Percentiles rank a stretch among this genome's conserved stretches.
phyloP scores from a whole-genome alignment of 2,888 invertebrate species.

The Malthinus flaveolus region DNA sequence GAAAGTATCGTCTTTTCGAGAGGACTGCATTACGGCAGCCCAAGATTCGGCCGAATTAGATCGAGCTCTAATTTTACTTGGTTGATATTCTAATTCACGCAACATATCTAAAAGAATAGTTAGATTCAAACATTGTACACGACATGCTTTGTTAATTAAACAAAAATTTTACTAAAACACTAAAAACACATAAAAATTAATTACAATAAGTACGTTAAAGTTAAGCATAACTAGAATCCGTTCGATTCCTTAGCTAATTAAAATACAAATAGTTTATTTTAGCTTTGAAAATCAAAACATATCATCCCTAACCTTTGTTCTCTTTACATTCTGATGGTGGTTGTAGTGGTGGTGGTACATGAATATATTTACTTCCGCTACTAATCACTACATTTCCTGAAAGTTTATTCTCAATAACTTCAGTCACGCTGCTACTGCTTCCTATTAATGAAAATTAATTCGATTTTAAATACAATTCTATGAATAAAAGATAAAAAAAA shows the following conservation, averaged over 20 bases:
- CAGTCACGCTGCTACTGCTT: slow-evolving; percentile 56
- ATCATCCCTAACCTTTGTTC: slow-evolving; percentile 45
- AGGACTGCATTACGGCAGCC: slow-evolving; percentile 38
- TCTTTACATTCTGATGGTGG: slow-evolving; percentile 66
- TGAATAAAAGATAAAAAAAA: too few relatives aligned
- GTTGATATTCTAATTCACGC: slow-evolving; percentile 47
- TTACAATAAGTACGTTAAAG: background rate
- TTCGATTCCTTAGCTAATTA: background rate
- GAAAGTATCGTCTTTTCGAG: slow-evolving; percentile 14
- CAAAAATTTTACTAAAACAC: background rate
- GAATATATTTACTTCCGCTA: slow-evolving; percentile 77
- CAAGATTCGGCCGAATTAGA: slow-evolving; percentile 63
- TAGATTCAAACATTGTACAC: background rate
- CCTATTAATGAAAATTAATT: slow-evolving; percentile 50
- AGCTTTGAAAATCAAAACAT: background rate
- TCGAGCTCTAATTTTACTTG: slow-evolving; percentile 55
- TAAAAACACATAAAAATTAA: background rate
- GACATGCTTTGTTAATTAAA: background rate
- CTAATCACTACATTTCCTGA: slow-evolving; percentile 78
- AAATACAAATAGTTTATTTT: slow-evolving; percentile 1
- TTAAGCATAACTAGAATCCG: background rate
- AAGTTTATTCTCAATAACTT: slow-evolving; percentile 54
- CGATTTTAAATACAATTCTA: too few relatives aligned
- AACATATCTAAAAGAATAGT: slow-evolving; percentile 29
- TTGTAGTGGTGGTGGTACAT: slow-evolving; percentile 78